A percentile compares a stretch with the other conserved stretches of the same genome.
These are phyloP conservation scores for Microplitis deprimator DNA, from an alignment of 2,888 invertebrate species.

Conservation along the genomic window DNA sequence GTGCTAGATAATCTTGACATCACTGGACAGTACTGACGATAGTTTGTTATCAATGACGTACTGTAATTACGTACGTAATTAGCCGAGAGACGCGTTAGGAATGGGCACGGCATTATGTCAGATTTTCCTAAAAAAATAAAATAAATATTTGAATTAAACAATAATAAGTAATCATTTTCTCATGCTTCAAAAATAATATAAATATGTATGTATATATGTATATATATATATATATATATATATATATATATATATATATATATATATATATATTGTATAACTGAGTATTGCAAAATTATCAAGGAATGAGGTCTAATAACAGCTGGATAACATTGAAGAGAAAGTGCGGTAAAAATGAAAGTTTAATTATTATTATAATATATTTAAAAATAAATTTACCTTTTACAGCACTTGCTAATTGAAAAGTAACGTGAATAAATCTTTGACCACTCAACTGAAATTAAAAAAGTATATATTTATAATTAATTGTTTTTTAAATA, in stretches of 20 bases:
- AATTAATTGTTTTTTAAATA: not conserved
- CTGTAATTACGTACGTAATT: slow-evolving; percentile 89
- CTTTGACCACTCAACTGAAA: slow-evolving; percentile 1
- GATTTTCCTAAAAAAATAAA: slow-evolving; percentile 6
- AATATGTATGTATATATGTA: not conserved
- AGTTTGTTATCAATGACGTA: slow-evolving; percentile 82
- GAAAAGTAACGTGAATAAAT: not conserved
- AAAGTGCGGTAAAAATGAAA: slow-evolving; percentile 4
- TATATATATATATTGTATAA: not conserved
- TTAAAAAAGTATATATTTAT: not conserved
- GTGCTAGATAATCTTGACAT: slow-evolving; percentile 74
- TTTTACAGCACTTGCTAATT: not conserved
- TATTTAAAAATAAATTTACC: not conserved
- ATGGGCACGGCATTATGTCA: slow-evolving; percentile 86
- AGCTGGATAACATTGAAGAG: slow-evolving; percentile 10
- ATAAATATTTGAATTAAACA: not conserved
- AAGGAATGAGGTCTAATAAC: slow-evolving; percentile 8
- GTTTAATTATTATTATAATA: not conserved
- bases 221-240: too few species aligned
- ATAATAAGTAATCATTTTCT: too few species aligned
- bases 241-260: not conserved
- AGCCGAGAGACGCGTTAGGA: slow-evolving; percentile 84
- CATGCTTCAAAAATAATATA: not conserved
- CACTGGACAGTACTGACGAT: slow-evolving; percentile 87
- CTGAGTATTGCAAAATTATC: not conserved